These are phyloP conservation scores for Aix galericulata DNA, from an alignment of 2,113 vertebrate species.

Conservation along the genomic window DNA sequence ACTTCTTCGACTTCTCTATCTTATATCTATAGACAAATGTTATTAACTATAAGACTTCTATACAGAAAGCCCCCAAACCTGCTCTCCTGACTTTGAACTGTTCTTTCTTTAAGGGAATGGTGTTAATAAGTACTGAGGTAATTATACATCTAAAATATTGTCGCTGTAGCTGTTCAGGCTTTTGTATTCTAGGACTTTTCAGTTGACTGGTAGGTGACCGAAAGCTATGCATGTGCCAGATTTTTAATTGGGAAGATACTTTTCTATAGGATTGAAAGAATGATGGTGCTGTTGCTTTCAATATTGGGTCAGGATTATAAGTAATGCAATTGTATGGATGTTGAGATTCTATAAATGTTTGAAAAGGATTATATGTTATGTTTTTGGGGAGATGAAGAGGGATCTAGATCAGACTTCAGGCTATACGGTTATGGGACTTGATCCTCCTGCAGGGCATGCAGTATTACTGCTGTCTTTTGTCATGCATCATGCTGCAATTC, in stretches of 20 bases:
- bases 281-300: neutral
- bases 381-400: neutral
- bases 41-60: neutral
- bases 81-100: neutral
- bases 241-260: neutral
- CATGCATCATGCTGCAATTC: neutral
- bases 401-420: neutral
- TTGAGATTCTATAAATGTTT: neutral
- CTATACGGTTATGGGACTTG: neutral
- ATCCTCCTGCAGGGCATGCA: slow-evolving; percentile 17
- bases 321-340: neutral
- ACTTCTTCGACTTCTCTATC: neutral
- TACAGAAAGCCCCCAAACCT: neutral
- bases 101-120: neutral
- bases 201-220: neutral
- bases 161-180: neutral
- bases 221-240: neutral
- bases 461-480: slow-evolving; percentile 49
- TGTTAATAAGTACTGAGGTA: neutral
- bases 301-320: neutral
- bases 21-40: neutral
- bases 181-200: neutral
- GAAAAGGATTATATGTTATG: neutral
- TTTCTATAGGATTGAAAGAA: neutral
- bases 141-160: neutral